phyloP scores from a whole-genome alignment of 2,113 vertebrate genomes.

The Orthochromis indermauri region DNA sequence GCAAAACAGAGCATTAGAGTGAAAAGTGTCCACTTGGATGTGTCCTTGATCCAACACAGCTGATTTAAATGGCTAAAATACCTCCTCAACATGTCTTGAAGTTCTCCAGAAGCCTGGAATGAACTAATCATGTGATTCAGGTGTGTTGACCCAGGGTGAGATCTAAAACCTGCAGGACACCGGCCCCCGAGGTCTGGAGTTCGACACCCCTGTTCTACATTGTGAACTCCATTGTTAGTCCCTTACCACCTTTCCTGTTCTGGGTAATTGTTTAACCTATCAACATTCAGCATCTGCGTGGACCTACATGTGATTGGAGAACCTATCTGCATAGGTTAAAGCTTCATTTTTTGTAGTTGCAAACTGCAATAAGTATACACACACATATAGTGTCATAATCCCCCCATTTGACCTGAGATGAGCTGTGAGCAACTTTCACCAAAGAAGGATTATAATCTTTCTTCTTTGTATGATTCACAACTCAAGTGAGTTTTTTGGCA shows the following conservation, averaged over 20 bases:
- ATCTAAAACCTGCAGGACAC: neutral
- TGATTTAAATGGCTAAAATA: rapidly evolving
- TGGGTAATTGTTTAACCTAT: neutral
- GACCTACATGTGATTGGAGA: neutral
- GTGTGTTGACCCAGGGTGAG: neutral
- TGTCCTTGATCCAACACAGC: neutral
- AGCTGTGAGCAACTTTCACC: neutral
- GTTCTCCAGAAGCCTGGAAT: neutral
- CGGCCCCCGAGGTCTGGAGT: rapidly evolving
- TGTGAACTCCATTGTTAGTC: neutral
- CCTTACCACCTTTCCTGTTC: neutral
- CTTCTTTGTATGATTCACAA: neutral
- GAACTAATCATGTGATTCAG: neutral
- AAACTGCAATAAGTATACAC: neutral
- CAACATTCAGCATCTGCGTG: neutral
- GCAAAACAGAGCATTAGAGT: neutral
- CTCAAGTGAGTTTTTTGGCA: neutral
- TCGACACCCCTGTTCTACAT: rapidly evolving
- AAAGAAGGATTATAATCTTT: neutral
- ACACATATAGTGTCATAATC: neutral
- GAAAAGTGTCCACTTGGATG: neutral
- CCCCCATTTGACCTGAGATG: neutral
- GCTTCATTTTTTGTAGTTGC: rapidly evolving
- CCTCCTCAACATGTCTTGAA: neutral
- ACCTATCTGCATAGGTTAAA: neutral